These are phyloP conservation scores for Genyomyrus donnyi DNA, from an alignment of 2,113 vertebrate genomes.

Conservation along the genomic window DNA sequence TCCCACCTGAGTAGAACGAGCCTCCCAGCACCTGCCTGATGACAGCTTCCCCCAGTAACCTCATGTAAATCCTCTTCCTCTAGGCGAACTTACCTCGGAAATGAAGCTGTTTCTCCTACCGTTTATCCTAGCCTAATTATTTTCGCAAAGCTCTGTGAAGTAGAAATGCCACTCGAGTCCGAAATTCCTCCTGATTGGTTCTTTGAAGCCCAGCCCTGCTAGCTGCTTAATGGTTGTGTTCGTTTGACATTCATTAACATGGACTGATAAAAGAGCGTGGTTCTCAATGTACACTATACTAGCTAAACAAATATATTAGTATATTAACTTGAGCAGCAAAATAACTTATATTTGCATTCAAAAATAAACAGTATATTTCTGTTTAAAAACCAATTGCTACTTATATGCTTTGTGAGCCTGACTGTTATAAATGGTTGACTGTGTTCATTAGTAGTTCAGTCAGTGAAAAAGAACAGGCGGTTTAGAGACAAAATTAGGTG, in stretches of 20 bases:
- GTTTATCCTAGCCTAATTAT: not conserved
- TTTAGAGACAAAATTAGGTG: not conserved
- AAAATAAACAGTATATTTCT: conserved; percentile 6
- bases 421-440: not conserved
- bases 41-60: not conserved
- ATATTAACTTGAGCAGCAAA: conserved; percentile 7
- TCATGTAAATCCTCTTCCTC: not conserved
- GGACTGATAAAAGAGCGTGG: not conserved
- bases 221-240: not conserved
- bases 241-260: not conserved
- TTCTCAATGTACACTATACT: not conserved
- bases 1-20: not conserved
- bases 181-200: not conserved
- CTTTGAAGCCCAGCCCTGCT: not conserved
- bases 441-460: not conserved
- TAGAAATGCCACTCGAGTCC: not conserved
- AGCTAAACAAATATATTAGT: not conserved
- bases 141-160: not conserved
- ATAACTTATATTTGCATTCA: not conserved
- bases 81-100: not conserved
- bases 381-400: conserved; percentile 1
- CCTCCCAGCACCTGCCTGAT: not conserved
- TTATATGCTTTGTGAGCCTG: not conserved
- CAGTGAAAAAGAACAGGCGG: not conserved
- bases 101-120: not conserved